Evolutionary conservation across 2,113 vertebrate genomes (phyloP).

Genomic region (Balaeniceps rex): DNA sequence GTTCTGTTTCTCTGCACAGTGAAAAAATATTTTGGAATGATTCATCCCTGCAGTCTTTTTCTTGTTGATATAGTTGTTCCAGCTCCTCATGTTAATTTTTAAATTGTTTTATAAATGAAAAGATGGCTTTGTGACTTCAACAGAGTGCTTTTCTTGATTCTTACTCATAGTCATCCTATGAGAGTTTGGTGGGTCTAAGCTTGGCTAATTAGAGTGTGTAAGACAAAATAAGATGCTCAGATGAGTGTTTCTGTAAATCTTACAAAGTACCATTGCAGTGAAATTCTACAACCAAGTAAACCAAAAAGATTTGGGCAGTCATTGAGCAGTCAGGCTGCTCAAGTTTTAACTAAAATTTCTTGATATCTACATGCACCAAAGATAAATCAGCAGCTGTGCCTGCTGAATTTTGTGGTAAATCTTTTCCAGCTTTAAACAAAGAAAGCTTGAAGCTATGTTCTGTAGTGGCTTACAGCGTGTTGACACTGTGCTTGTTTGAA

Average conservation of each 20-base stretch:
- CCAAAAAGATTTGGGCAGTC: neutral
- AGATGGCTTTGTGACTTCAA: neutral
- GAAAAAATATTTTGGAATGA: constrained; percentile 14
- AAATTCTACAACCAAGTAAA: neutral
- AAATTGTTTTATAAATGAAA: constrained; percentile 6
- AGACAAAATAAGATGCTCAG: neutral
- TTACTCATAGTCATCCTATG: neutral
- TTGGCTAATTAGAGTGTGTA: neutral
- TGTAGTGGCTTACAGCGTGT: neutral
- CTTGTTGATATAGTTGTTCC: neutral
- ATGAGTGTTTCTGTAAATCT: neutral
- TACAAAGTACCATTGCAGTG: neutral
- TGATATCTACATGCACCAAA: neutral
- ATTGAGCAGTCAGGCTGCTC: neutral
- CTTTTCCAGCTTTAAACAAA: neutral
- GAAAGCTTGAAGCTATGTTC: neutral
- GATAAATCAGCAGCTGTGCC: neutral
- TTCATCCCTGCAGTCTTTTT: neutral
- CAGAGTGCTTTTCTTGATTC: neutral
- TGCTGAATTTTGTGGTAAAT: neutral
- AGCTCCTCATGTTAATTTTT: neutral
- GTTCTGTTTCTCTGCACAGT: neutral
- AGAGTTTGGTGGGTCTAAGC: neutral
- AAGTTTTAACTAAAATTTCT: neutral
- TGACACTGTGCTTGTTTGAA: neutral